Evolutionary conservation across 1,140 invertebrate genomes (phyloP), one percentile per base, ranked within the genome.

Genomic region (Scaptomyza pallida): DNA sequence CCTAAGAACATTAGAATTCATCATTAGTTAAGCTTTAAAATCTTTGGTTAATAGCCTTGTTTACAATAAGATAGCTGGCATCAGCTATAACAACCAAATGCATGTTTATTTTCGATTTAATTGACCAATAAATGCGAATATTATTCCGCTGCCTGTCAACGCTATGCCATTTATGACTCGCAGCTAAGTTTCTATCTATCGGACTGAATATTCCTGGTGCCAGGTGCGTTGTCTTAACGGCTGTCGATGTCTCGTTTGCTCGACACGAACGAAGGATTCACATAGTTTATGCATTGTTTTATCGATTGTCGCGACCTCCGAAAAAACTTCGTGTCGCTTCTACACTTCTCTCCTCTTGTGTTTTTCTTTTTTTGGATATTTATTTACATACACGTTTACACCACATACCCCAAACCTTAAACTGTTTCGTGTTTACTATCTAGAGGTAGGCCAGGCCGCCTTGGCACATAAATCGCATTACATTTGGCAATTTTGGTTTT

Each of bases 271-370:
- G 82, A 88, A 86, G 77, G 64, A 88, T 85, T 74, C 76, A 71
- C 44, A 40, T 80, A 76, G 75, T 85, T 85, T 76, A 72, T 86
- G 81, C 81, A 86, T 86, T 86, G 81, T 86, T 86, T 86, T 86
- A 86, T 86, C 81, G 81, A 86, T 86, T 86, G 81, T 86, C 82
- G 82, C 74, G 47, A 33, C 55, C 44, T 47, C 21, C 35, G 47
- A 75, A 30, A 75, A 30, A 37, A 73, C 74, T 78, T 74, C 59
- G 74, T 70, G 63, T 71, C 76, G 64, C 40, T 69, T n/a, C n/a
- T n/a, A n/a, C n/a, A n/a, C n/a, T n/a, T n/a, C n/a, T n/a, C n/a
- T n/a, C n/a, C n/a, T n/a, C n/a, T n/a, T n/a, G n/a, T n/a, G n/a
- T 16, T 63, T 67, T 62, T 70, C 76, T 57, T 33, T 69, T 17